Evolutionary conservation across 1,140 invertebrate genomes (phyloP), one percentile per base, ranked within the genome.

Genomic region (Polypedilum vanderplanki): DNA sequence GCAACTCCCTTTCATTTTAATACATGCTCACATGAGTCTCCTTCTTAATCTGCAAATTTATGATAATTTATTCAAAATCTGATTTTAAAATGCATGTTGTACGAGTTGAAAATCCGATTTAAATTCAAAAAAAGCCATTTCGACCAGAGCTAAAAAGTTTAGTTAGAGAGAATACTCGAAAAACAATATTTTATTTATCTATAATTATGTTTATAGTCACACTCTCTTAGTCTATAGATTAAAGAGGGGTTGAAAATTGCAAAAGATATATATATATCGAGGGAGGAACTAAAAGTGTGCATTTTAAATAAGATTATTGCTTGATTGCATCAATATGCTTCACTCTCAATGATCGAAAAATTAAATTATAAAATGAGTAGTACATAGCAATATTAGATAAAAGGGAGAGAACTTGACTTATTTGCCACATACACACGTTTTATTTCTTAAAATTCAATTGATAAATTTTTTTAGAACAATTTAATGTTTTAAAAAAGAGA

Each of bases 31-130:
- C 65, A 57, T 57, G 46, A 12, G 0, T 57, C 46, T 57, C 46
- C 46, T 57, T 57, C 46, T 57, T 57, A 57, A 57, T 57, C 46
- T 57, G 46, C 12, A 70, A 70, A 70, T 70, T 70, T 70, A 70
- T 70, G 65, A 70, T 70, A 70, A 70, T 70, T 70, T 70, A 70
- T 70, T 70, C 65, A 70, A 70, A 70, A 70, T 70, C 65, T 70
- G 65, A 70, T 70, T 70, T 22, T 70, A 20, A 70, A 70, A 70
- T 20, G 20, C 65, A 70, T 22, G 20, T n/a, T 12, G 46, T 57
- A n/a, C 12, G 12, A n/a, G 46, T 57, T 57, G 46, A 57, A 57
- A 57, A 57, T 57, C 46, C 46, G 46, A 57, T 57, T 57, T 57
- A 57, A 57, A 57, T 57, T 57, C n/a, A 1, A 70, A 18, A 70